Evolutionary conservation across 2,797 vertebrate species (phyloP).

Genomic region (Clarias platycephalus): DNA sequence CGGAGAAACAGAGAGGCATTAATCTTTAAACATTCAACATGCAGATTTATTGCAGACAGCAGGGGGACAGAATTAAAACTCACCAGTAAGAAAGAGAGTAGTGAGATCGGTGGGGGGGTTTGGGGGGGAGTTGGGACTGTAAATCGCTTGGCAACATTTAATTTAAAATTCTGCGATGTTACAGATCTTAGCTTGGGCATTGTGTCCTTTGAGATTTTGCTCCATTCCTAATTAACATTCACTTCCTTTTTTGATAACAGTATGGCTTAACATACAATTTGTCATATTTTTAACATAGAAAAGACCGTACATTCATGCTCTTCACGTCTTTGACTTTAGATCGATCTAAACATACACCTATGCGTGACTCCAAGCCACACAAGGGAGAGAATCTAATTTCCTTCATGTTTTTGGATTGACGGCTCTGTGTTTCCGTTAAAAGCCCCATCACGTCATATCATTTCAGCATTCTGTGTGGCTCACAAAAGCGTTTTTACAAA

Average conservation of each 20-base stretch:
- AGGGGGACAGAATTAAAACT: slow-evolving; percentile 60
- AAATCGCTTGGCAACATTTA: slow-evolving; percentile 50
- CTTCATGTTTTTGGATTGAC: slow-evolving; percentile 19
- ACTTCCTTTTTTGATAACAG: slow-evolving; percentile 2
- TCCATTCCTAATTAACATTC: slow-evolving; percentile 11
- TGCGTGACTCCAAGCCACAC: neutral
- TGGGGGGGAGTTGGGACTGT: slow-evolving; percentile 21
- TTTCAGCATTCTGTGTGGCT: slow-evolving; percentile 30
- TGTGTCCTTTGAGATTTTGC: slow-evolving; percentile 30
- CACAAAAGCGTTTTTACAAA: slow-evolving; percentile 20
- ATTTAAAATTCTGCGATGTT: slow-evolving; percentile 47
- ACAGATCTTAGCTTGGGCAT: slow-evolving; percentile 24
- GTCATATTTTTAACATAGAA: neutral
- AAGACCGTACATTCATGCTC: neutral
- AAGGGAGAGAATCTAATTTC: slow-evolving; percentile 7
- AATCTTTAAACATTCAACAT: slow-evolving; percentile 81
- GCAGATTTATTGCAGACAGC: slow-evolving; percentile 65
- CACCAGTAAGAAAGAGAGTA: slow-evolving; percentile 38
- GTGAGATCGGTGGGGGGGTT: neutral
- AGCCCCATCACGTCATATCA: slow-evolving; percentile 25
- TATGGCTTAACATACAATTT: neutral
- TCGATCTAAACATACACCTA: neutral
- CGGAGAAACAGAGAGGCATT: slow-evolving; percentile 79
- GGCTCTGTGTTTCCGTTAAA: slow-evolving; percentile 22
- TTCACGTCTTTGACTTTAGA: neutral